phyloP scores from a whole-genome alignment of 2,797 vertebrate genomes.

The Morus bassanus region DNA sequence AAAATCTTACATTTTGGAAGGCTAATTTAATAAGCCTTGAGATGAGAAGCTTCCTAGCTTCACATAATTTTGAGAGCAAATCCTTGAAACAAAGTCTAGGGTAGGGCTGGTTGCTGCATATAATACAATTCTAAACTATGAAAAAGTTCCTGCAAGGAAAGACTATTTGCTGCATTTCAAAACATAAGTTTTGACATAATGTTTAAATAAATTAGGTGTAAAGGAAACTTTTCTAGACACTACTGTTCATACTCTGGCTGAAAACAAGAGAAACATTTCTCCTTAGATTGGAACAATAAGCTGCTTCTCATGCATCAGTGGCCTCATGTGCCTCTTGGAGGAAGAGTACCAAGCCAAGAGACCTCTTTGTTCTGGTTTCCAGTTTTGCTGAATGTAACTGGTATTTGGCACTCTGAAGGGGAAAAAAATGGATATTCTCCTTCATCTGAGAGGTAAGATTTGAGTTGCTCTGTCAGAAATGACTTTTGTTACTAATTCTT shows the following conservation, averaged over 20 bases:
- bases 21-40: neutral
- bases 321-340: slow-evolving; percentile 36
- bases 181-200: neutral
- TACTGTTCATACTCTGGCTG: neutral
- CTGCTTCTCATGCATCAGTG: slow-evolving; percentile 10
- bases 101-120: neutral
- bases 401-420: neutral
- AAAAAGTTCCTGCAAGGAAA: neutral
- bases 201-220: neutral
- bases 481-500: neutral
- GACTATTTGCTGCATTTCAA: neutral
- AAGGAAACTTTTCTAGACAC: neutral
- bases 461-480: neutral
- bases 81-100: neutral
- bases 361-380: slow-evolving; percentile 50
- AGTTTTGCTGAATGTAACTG: neutral
- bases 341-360: slow-evolving; percentile 20
- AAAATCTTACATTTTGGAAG: neutral
- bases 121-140: neutral
- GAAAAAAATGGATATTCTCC: neutral
- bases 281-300: slow-evolving; percentile 13
- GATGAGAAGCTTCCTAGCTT: neutral
- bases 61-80: neutral
- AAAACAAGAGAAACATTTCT: slow-evolving; percentile 22
- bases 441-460: neutral